Base-by-base conservation (phyloP, 2,888 invertebrate genomes). In the Cheilosia vulpina region DNA sequence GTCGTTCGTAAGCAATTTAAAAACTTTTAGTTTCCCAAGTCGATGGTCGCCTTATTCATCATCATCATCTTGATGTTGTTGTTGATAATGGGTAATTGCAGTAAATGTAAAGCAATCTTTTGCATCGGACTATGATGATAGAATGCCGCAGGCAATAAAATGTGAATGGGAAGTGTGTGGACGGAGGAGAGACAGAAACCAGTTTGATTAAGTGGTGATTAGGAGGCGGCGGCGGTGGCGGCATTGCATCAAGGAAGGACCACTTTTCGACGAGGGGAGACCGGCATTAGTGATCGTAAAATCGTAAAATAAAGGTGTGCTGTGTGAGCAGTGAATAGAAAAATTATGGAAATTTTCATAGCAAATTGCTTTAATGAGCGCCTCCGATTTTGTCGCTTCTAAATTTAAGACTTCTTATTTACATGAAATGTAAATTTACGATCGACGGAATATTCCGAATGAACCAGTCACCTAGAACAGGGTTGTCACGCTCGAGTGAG, bases 1-100 rank as follows among this genome's bases (percentile, higher is more conserved):
- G 47, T 71, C 77, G 31, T 53, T 71, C 77, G 47, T 53, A 66
- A 77, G 71, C 65, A 71, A 69, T 76, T 76, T 82, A 58, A 58
- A 43, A 52, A 43, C 63, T 66, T 58, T 43, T n/a, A 24, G 63
- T 52, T 52, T 6, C 15, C 11, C 1, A 45, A 45, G 47, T 34
- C 15, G 63, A 31, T 34, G 47, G 34, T 62, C 17, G 27, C 17
- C 17, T 31, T 63, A 31, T 63, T 47, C 5, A 4, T n/a, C 69
- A 63, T 72, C 71, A 66, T 71, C 60, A 71, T 47, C 21, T 47
- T 6, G 27, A 27, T 27, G 1, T 27, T 27, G 27, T 27, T 27
- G 7, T 27, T 58, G 55, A 73, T 50, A 65, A 50, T 50, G 13
- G 41, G 50, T 73, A 83, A 77, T 77, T 82, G 66, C 72, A 71